Percentiles rank a stretch among this genome's conserved stretches.
These are phyloP conservation scores for Todiramphus saurophagus DNA, from an alignment of 2,113 vertebrate genomes.

Conservation along the genomic window DNA sequence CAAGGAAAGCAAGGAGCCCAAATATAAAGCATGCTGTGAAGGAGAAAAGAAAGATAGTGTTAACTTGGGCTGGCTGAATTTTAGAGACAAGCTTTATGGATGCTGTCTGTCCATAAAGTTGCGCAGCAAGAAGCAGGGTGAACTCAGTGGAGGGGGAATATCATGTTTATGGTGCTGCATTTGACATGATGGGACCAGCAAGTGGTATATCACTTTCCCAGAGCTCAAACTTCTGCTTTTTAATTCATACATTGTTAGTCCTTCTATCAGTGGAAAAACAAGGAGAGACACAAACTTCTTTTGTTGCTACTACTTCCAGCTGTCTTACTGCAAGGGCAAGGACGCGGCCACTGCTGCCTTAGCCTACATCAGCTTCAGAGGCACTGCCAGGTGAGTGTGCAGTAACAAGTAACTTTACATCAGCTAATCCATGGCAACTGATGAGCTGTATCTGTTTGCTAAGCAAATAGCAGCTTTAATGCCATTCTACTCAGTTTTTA, in stretches of 20 bases:
- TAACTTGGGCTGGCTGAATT: not conserved
- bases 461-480: constrained; percentile 4
- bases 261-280: not conserved
- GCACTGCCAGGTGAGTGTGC: not conserved
- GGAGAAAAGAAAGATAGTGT: not conserved
- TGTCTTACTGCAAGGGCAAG: not conserved
- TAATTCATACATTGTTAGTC: not conserved
- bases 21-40: constrained; percentile 67
- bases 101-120: not conserved
- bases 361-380: not conserved
- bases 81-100: not conserved
- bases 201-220: not conserved
- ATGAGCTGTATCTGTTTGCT: not conserved
- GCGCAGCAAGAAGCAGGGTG: not conserved
- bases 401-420: not conserved
- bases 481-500: not conserved
- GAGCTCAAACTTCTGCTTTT: not conserved
- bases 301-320: not conserved
- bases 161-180: not conserved
- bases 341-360: not conserved
- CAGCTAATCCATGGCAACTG: constrained; percentile 31
- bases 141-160: not conserved
- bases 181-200: not conserved
- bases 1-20: constrained; percentile 63
- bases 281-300: not conserved